phyloP scores from a whole-genome alignment of 2,113 vertebrate genomes.

The Colistium nudipinnis region DNA sequence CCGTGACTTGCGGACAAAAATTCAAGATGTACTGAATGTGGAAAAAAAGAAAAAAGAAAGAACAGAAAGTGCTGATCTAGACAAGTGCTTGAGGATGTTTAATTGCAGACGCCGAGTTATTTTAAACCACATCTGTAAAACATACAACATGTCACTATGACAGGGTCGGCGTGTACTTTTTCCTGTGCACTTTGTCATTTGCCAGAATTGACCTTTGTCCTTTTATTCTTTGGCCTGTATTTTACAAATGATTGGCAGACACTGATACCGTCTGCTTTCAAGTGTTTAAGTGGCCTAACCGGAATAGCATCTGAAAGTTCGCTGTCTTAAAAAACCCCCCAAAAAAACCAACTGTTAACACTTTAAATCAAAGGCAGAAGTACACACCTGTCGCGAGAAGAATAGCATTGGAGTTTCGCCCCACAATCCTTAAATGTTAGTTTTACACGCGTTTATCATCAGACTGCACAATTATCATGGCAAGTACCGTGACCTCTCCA shows the following conservation, averaged over 20 bases:
- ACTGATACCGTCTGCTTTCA: constrained; percentile 16
- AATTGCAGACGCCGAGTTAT: constrained; percentile 2
- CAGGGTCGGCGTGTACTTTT: constrained; percentile 5
- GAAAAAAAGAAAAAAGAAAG: neutral
- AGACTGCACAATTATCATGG: constrained; percentile 31
- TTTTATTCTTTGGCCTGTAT: neutral
- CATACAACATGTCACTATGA: constrained; percentile 9
- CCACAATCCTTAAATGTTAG: constrained; percentile 39
- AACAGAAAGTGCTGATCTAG: neutral
- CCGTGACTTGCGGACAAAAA: constrained; percentile 42
- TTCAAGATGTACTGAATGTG: constrained; percentile 26
- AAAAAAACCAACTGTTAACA: constrained; percentile 52
- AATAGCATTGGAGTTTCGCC: constrained; percentile 30
- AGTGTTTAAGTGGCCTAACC: constrained; percentile 48
- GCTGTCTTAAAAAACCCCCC: constrained; percentile 7
- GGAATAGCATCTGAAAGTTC: constrained; percentile 36
- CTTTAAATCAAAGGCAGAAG: constrained; percentile 55
- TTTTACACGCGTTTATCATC: constrained; percentile 36
- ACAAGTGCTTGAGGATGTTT: constrained; percentile 38
- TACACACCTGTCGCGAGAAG: constrained; percentile 43
- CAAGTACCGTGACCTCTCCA: constrained; percentile 9
- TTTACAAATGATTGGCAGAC: constrained; percentile 27
- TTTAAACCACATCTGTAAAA: constrained; percentile 24
- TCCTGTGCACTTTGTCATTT: constrained; percentile 19
- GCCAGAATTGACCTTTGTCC: constrained; percentile 35